Conservation (phyloP, 2,888 invertebrate genomes). For the Rotaria sp. region DNA sequence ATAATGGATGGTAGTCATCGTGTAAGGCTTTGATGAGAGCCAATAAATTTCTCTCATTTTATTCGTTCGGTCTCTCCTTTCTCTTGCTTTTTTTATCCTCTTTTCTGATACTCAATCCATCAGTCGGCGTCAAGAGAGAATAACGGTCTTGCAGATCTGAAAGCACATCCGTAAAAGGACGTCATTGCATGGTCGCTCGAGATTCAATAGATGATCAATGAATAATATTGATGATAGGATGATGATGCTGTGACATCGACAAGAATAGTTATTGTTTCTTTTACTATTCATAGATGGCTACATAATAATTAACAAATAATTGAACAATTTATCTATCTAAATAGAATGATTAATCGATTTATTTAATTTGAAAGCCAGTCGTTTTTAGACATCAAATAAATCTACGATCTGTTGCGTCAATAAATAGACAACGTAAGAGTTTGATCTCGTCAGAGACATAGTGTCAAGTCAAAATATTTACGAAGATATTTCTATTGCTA, state of each 20-base stretch:
- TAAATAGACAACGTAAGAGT: background rate
- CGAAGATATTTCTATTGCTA: background rate
- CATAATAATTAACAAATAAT: background rate
- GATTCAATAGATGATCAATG: background rate
- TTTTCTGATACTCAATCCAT: background rate
- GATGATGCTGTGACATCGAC: conserved; percentile 6
- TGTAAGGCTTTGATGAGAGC: background rate
- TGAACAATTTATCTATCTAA: background rate
- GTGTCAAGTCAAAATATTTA: conserved; percentile 14
- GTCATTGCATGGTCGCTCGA: background rate
- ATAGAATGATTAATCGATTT: background rate
- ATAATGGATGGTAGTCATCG: background rate
- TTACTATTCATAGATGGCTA: background rate
- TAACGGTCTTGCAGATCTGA: background rate
- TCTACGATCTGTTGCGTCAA: background rate
- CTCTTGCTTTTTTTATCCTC: background rate
- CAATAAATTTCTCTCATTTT: background rate
- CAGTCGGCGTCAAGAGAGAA: background rate
- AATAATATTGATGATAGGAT: background rate
- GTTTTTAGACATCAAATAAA: background rate
- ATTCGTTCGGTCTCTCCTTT: background rate
- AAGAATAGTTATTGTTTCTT: background rate
- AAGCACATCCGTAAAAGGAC: background rate
- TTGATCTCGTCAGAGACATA: background rate
- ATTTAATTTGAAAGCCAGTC: background rate